Conservation (phyloP, 2,113 vertebrate genomes). For the Protobothrops flavoviridis region DNA sequence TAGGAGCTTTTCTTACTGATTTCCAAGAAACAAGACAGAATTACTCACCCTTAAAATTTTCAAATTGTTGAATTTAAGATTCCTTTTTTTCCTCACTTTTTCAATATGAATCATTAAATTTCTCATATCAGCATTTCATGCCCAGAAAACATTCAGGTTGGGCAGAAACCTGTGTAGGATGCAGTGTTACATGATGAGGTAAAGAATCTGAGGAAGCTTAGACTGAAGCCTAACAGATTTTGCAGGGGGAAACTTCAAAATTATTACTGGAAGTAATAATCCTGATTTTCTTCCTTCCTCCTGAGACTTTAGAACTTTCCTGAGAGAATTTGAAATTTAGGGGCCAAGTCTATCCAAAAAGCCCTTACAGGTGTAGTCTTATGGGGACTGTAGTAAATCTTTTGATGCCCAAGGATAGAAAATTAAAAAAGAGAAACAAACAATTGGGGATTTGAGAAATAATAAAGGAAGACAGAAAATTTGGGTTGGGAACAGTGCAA, state of each 20-base stretch:
- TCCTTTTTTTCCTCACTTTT: not conserved
- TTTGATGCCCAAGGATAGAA: not conserved
- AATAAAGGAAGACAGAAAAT: not conserved
- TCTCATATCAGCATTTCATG: slow-evolving; percentile 3
- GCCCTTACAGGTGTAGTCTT: not conserved
- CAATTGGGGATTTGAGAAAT: not conserved
- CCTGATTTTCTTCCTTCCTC: not conserved
- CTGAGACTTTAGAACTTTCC: not conserved
- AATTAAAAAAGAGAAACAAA: not conserved
- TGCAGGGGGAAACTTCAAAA: not conserved
- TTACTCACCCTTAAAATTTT: not conserved
- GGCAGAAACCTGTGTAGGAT: not conserved
- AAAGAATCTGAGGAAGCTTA: not conserved
- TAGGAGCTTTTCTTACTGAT: not conserved
- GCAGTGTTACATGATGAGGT: too few relatives aligned
- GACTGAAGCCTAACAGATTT: not conserved
- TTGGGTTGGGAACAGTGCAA: too few relatives aligned
- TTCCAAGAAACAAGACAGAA: not conserved
- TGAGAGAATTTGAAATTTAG: not conserved
- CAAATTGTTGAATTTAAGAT: accelerated
- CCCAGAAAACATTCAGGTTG: not conserved
- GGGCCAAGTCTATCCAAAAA: not conserved
- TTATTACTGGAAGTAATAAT: not conserved
- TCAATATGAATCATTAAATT: not conserved
- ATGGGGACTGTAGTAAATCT: not conserved